Evolutionary conservation across 2,888 invertebrate genomes (phyloP), one percentile per base, ranked within the genome.

Genomic region (Syritta pipiens): DNA sequence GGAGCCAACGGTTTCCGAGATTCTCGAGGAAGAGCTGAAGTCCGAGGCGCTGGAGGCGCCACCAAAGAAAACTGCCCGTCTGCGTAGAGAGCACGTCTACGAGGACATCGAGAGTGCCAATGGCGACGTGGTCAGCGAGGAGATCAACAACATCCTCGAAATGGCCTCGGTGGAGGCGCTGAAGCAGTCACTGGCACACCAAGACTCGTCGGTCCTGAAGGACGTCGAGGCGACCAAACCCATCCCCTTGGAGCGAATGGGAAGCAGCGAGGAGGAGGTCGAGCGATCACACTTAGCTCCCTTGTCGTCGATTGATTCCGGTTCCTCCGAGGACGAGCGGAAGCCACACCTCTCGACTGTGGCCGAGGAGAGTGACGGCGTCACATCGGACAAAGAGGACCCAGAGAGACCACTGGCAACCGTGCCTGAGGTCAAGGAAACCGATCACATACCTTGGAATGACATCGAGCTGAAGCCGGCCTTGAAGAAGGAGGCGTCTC

Each of bases 81-180:
- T 90, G 84, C 90, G 90, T 81, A 91, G 91, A 82, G 92, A 92
- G 79, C 92, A 92, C 84, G 91, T 92, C 71, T 92, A 92, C 81
- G 92, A 92, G 87, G 92, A 92, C 75, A 92, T 92, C 81, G 91
- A 90, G 75, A 75, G 60, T 40, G 60, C 75, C 17, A 67, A 49
- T 20, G 60, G 74, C 7, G 81, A 79, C 6, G 17, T 40, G 4
- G 65, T 81, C 19, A 55, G 30, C n/a, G 74, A 77, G 5, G 82
- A 83, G 68, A 82, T 85, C 10, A 85, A 85, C 6, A 83, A 83
- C 24, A 84, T 86, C 24, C 79, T 86, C 17, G 84, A 87, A 77
- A 82, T 85, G 7, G 85, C 84, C 3, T 76, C 86, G 5, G 85
- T 88, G 9, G 87, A 87, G 35, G 83, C 85, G 0, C 83, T 88